Evolutionary conservation across 2,113 vertebrate genomes (phyloP), one percentile per base, ranked within the genome.

Genomic region (Nesogale talazaci): DNA sequence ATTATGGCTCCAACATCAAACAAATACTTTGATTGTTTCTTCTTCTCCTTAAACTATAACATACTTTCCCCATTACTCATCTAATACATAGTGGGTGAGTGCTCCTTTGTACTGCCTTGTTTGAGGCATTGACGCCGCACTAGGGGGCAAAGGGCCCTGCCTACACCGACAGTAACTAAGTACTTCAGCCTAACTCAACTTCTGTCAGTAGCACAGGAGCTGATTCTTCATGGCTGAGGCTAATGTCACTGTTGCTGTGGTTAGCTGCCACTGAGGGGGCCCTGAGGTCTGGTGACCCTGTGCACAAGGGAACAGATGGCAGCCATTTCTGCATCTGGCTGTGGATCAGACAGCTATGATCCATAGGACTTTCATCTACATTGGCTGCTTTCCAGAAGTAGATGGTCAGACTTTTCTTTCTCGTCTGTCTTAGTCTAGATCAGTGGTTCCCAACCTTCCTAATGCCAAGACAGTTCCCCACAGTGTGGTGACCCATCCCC

Each of bases 1-100:
- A 42, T 88, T 72, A 85, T 20, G 9, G 83, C 14, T 11, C 82
- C 74, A 70, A 86, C 72, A 85, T 69, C 86, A 93, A 94, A 91
- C 46, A 89, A 90, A 77, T 46, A 46, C 80, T 81, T 77, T 91
- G 59, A 92, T 52, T n/a, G 16, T 25, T 67, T 83, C 46, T 83
- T 52, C 46, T 52, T 52, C 46, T 52, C 17, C 34, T 72, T 88
- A 76, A 86, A 91, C 65, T 88, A 78, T 23, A 77, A 69, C 20
- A 75, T 90, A 74, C 25, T 90, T 93, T 77, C 23, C 1, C 34
- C 36, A 75, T 78, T 59, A 15, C 25, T 90, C 40, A 79, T n/a
- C 83, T 46, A 69, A 88, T n/a, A 76, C 15, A 52, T 34, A 42
- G 61, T 76, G 86, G 57, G 86, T 38, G 38, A 89, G 74, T 1